phyloP scores from a whole-genome alignment of 1,140 invertebrate genomes.

The Oryzaephilus surinamensis region DNA sequence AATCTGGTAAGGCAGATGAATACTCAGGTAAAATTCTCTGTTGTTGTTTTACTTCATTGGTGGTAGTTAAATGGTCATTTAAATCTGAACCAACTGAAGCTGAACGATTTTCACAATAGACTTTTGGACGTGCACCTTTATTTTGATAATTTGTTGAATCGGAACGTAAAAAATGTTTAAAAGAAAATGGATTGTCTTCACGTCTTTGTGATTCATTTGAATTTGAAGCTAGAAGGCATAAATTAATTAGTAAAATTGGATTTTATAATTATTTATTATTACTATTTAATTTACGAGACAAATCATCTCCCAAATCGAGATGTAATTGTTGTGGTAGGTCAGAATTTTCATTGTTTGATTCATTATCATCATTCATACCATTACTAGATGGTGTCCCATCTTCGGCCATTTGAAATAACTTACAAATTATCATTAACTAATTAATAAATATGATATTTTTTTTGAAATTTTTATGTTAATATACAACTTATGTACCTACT shows the following conservation, averaged over 20 bases:
- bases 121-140: slow-evolving; percentile 45
- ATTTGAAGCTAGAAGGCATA: no score
- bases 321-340: slow-evolving; percentile 6
- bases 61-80: slow-evolving; percentile 14
- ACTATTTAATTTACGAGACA: slow-evolving; percentile 16
- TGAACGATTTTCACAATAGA: slow-evolving; percentile 36
- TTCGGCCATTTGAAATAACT: not conserved
- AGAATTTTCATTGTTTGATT: not conserved
- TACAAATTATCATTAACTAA: no score
- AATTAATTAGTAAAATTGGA: not conserved
- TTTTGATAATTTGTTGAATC: slow-evolving; percentile 40
- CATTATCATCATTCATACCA: not conserved
- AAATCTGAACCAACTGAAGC: slow-evolving; percentile 19
- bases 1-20: slow-evolving; percentile 47
- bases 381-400: not conserved
- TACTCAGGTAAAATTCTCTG: slow-evolving; percentile 28
- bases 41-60: slow-evolving; percentile 16
- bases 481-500: no score
- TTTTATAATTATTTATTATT: slow-evolving; percentile 10
- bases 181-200: slow-evolving; percentile 68
- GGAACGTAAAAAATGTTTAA: slow-evolving; percentile 65
- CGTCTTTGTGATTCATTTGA: slow-evolving; percentile 14
- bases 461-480: no score
- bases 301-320: slow-evolving; percentile 26
- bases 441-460: no score